Evolutionary conservation across 2,797 vertebrate genomes (phyloP).

Genomic region (Eospalax fontanierii): DNA sequence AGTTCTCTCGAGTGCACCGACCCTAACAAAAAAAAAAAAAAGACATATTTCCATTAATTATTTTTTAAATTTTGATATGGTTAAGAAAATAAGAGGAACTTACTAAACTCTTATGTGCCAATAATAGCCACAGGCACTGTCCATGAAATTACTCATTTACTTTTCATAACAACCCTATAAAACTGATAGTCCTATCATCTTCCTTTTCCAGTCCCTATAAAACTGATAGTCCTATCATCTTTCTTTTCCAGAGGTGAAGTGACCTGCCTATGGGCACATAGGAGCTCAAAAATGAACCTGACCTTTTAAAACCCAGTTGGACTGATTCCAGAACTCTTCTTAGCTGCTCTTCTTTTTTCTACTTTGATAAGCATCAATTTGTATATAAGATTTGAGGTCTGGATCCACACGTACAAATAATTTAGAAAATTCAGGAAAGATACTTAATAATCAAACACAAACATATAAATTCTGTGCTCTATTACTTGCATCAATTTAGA

Average conservation of each 20-base stretch:
- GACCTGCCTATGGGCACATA: neutral
- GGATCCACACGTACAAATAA: neutral
- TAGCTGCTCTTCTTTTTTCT: constrained; percentile 29
- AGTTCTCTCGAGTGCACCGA: constrained; percentile 98
- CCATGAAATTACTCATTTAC: neutral
- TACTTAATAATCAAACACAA: neutral
- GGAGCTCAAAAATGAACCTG: neutral
- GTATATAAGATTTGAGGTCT: neutral
- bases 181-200: neutral
- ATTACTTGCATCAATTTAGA: constrained; percentile 19
- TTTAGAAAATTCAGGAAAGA: constrained; percentile 11
- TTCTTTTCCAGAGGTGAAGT: neutral
- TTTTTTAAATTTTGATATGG: constrained; percentile 34
- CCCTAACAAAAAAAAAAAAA: constrained; percentile 90
- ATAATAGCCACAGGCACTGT: neutral
- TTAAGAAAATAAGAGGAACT: neutral
- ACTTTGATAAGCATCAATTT: constrained; percentile 15
- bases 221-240: neutral
- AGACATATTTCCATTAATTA: neutral
- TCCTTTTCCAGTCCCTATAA: neutral
- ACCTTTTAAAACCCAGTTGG: neutral
- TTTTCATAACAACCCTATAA: neutral
- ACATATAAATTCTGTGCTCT: constrained; percentile 28
- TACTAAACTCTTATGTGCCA: neutral
- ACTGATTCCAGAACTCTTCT: constrained; percentile 8